Base-by-base conservation (phyloP, 2,888 invertebrate genomes). In the Pterobdella sp. region DNA sequence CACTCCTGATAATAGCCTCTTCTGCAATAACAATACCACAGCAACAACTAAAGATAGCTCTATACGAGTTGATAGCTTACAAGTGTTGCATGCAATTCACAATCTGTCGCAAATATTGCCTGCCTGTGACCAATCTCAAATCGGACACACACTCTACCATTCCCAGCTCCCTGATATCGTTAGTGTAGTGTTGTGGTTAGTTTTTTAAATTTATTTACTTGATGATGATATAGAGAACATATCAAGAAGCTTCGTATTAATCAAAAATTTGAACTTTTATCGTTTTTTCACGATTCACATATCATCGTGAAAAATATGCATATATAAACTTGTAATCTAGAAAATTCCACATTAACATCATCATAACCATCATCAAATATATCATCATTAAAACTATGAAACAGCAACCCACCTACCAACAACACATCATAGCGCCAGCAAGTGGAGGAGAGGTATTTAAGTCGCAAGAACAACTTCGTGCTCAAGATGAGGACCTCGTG, bases 1-100 rank as follows among this genome's bases (percentile, higher is more conserved):
- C 7, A 56, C 60, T n/a, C 18, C 60, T 18, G 26, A 22, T n/a
- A 56, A 22, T 26, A 22, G n/a, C n/a, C 4, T 26, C 4, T 26
- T 3, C 7, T 26, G 3, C 10, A 26, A 22, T n/a, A 14, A 22
- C 60, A 22, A 22, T 3, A 56, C 60, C 60, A 56, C 60, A 18
- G 7, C 60, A 14, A 56, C 60, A 7, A 56, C 60, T 18, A 80
- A 81, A 74, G 79, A 79, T 65, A 78, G 77, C 7, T 66, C 77
- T 72, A 75, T 84, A 69, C 84, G 85, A 67, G 87, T 89, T 29
- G 90, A 91, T 80, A 87, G 87, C 68, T 83, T 90, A 1, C 87
- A 86, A 80, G 85, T 88, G 79, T 87, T 90, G 34, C 91, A 91
- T 81, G 87, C 89, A 0, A 82, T 89, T 74, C 85, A 88, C 78